These are phyloP conservation scores for Natator depressus DNA, from an alignment of 2,113 vertebrate species.

Conservation along the genomic window DNA sequence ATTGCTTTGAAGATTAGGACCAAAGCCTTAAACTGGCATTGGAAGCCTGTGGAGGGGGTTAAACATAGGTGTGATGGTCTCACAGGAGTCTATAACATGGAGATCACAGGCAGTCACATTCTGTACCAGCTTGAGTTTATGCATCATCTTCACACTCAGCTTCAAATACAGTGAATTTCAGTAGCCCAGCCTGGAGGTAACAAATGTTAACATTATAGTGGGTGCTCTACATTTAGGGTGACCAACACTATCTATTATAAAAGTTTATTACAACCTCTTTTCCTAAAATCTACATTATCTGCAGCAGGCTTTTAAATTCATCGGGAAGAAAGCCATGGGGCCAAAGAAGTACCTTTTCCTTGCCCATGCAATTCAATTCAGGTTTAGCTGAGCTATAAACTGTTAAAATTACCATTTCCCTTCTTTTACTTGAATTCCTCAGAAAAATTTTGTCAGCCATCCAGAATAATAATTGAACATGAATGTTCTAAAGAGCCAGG, in stretches of 20 bases:
- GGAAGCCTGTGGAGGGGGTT: not conserved
- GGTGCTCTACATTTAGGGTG: not conserved
- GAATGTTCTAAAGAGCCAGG: not conserved
- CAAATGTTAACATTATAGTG: not conserved
- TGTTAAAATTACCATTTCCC: not conserved
- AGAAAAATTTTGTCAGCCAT: not conserved
- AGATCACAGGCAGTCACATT: not conserved
- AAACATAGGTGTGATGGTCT: not conserved
- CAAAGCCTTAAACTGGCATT: not conserved
- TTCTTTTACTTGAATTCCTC: not conserved
- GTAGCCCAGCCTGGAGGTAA: not conserved
- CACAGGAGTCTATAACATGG: not conserved
- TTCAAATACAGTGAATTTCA: not conserved
- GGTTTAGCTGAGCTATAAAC: not conserved
- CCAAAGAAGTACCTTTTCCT: not conserved
- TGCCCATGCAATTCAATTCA: not conserved
- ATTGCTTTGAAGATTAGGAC: not conserved
- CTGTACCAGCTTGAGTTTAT: not conserved
- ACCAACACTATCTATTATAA: not conserved
- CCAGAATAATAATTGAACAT: not conserved
- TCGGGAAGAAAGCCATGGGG: not conserved
- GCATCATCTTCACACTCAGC: not conserved
- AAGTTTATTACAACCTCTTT: not conserved
- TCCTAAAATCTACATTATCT: not conserved
- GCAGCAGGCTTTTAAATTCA: not conserved